phyloP scores from a whole-genome alignment of 1,140 invertebrate species.

The Physella acuta region DNA sequence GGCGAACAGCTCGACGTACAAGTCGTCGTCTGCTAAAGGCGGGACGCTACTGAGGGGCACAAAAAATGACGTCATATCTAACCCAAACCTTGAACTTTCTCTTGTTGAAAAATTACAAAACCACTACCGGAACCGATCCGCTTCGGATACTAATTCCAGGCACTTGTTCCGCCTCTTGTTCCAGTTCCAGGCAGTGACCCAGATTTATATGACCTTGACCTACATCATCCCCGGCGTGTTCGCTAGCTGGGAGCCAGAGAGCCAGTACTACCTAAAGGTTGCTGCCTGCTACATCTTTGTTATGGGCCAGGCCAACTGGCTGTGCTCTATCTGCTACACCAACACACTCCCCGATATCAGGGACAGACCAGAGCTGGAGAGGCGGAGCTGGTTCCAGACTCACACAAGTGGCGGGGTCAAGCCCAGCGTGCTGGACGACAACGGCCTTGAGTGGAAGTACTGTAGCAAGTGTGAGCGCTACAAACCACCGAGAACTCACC shows the following conservation, averaged over 20 bases:
- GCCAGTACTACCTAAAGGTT: constrained; percentile 38
- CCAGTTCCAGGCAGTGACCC: constrained; percentile 32
- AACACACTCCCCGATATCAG: constrained; percentile 19
- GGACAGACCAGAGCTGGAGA: constrained; percentile 28
- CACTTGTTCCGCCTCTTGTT: constrained; percentile 15
- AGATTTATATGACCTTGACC: constrained; percentile 31
- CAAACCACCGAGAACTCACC: constrained; percentile 69
- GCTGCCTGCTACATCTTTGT: constrained; percentile 29
- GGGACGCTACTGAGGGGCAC: no score
- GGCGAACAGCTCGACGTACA: no score
- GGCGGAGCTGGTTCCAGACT: constrained; percentile 15
- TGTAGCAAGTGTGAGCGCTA: constrained; percentile 36
- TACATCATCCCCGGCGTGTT: constrained; percentile 37
- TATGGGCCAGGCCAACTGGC: constrained; percentile 36
- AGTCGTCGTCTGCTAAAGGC: no score
- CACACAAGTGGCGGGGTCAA: not conserved
- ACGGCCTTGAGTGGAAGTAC: constrained; percentile 33
- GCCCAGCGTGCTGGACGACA: constrained; percentile 15
- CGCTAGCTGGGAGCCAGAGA: constrained; percentile 29
- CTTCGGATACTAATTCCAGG: constrained; percentile 3
- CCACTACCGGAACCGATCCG: constrained; percentile 5
- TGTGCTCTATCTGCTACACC: constrained; percentile 33
- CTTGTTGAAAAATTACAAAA: constrained; percentile 24
- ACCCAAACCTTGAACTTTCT: not conserved
- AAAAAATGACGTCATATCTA: no score